These are phyloP conservation scores for Ciconia maguari DNA, from an alignment of 2,113 vertebrate genomes.

Conservation along the genomic window DNA sequence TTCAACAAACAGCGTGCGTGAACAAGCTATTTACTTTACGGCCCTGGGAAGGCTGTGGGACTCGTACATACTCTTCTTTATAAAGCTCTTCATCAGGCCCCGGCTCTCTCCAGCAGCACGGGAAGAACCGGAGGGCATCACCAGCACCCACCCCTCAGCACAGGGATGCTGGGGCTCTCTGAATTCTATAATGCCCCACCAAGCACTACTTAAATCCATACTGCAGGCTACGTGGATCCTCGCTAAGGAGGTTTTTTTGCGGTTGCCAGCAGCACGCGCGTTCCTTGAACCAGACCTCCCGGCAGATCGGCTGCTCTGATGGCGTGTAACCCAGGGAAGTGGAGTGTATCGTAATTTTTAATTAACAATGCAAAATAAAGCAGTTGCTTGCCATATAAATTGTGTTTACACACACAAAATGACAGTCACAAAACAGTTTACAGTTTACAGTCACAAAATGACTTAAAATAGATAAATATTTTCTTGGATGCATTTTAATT, in stretches of 20 bases:
- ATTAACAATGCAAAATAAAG: conserved; percentile 60
- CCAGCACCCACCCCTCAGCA: background rate
- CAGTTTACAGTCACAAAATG: background rate
- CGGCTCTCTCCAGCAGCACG: background rate
- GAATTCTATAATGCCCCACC: rapidly evolving
- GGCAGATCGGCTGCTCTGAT: background rate
- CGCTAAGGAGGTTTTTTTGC: background rate
- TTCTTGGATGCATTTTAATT: conserved; percentile 56
- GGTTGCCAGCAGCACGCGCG: background rate
- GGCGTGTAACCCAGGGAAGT: background rate
- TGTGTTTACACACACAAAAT: background rate
- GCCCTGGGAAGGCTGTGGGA: background rate
- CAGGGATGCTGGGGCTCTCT: background rate
- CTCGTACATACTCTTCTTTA: background rate
- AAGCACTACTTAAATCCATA: background rate
- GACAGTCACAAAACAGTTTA: too few species aligned
- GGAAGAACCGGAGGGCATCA: background rate
- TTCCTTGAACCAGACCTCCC: background rate
- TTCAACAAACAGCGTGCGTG: background rate
- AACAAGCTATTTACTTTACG: background rate
- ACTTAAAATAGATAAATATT: conserved; percentile 64
- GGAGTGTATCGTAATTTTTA: background rate
- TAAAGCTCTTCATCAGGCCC: background rate
- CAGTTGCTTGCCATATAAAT: conserved; percentile 29
- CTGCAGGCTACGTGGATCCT: background rate